Percentiles rank a stretch among this genome's conserved stretches.
Evolutionary conservation across 2,888 invertebrate genomes (phyloP).

Genomic region (Cryptops parisi): DNA sequence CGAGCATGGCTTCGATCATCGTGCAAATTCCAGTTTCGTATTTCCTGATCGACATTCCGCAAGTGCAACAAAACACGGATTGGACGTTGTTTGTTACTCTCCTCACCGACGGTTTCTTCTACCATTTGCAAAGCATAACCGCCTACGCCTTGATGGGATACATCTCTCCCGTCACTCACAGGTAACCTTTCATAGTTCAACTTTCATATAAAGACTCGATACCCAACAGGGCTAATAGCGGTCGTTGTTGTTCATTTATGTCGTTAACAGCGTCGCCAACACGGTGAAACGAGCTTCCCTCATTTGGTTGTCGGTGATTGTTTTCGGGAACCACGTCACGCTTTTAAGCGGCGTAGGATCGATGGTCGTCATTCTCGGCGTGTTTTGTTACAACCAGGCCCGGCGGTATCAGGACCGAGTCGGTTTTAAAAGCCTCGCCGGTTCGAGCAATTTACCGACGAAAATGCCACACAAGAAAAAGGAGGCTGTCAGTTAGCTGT

Average conservation of each 20-base stretch:
- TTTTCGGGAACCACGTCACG: constrained; percentile 60
- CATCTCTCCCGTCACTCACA: constrained; percentile 63
- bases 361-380: constrained; percentile 51
- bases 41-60: constrained; percentile 46
- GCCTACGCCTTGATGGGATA: constrained; percentile 65
- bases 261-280: constrained; percentile 52
- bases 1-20: constrained; percentile 53
- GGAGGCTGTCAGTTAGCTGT: too few species aligned
- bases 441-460: too few species aligned
- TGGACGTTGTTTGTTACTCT: constrained; percentile 40
- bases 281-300: constrained; percentile 61
- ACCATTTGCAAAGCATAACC: constrained; percentile 64
- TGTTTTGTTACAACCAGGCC: constrained; percentile 57
- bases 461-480: too few species aligned
- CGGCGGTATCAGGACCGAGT: constrained; percentile 30
- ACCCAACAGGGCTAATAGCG: too few species aligned
- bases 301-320: constrained; percentile 57
- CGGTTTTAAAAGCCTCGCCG: too few species aligned
- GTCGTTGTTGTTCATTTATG: constrained; percentile 16
- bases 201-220: too few species aligned
- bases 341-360: constrained; percentile 56
- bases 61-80: constrained; percentile 36
- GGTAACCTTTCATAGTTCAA: too few species aligned
- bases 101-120: constrained; percentile 55
- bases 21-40: constrained; percentile 56